phyloP scores from a whole-genome alignment of 2,888 invertebrate genomes.

The Drosophila pegasa region DNA sequence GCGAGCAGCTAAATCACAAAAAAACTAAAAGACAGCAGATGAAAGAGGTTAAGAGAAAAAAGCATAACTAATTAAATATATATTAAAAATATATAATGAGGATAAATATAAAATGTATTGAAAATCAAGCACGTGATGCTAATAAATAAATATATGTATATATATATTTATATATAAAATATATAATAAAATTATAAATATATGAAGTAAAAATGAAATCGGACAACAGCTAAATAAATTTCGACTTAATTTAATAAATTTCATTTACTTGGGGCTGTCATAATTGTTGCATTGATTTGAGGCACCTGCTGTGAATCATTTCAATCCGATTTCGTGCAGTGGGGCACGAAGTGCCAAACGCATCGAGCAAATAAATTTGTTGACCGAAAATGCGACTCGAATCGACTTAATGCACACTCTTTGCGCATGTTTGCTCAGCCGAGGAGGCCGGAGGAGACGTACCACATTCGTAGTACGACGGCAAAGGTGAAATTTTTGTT shows the following conservation, averaged over 20 bases:
- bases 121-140: too few species aligned
- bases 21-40: background rate
- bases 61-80: background rate
- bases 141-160: too few species aligned
- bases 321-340: slow-evolving; percentile 5
- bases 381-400: slow-evolving; percentile 46
- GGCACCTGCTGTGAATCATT: background rate
- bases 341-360: slow-evolving; percentile 55
- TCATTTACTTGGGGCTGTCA: background rate
- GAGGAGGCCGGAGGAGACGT: background rate
- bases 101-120: too few species aligned
- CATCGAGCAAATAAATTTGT: slow-evolving; percentile 63
- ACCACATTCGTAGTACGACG: background rate
- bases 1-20: background rate
- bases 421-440: slow-evolving; percentile 42
- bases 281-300: slow-evolving; percentile 20
- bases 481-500: slow-evolving; percentile 8
- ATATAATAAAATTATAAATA: too few species aligned
- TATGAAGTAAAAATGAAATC: too few species aligned
- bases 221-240: background rate
- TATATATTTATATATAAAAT: too few species aligned
- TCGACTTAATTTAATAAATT: background rate
- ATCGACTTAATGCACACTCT: slow-evolving; percentile 22
- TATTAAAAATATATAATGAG: too few species aligned
- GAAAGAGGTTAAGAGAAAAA: background rate